Evolutionary conservation across 2,113 vertebrate genomes (phyloP).

Genomic region (Mus spicilegus): DNA sequence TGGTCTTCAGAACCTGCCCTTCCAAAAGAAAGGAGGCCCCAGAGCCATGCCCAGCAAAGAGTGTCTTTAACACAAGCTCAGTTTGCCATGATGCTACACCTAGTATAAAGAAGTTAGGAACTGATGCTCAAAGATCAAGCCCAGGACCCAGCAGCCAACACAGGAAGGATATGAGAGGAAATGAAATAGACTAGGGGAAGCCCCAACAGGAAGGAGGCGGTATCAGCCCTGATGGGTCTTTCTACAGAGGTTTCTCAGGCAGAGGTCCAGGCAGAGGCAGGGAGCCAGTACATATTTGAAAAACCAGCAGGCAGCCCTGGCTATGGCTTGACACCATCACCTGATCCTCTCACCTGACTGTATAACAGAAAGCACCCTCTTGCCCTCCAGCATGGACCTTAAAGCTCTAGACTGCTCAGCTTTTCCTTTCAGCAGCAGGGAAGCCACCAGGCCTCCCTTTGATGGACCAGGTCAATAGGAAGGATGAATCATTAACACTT

Average conservation of each 20-base stretch:
- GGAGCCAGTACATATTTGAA: not conserved
- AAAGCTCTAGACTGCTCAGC: not conserved
- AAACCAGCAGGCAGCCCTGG: not conserved
- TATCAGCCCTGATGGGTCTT: not conserved
- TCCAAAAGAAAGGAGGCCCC: not conserved
- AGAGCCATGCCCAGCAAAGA: not conserved
- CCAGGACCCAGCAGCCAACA: not conserved
- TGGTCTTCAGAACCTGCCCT: not conserved
- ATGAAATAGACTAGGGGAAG: not conserved
- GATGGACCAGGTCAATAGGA: not conserved
- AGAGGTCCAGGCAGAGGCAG: not conserved
- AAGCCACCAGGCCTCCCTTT: not conserved
- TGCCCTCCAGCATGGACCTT: not conserved
- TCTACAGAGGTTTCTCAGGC: not conserved
- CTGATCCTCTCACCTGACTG: not conserved
- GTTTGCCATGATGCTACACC: not conserved
- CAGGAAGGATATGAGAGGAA: not conserved
- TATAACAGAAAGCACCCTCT: not conserved
- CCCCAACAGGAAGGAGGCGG: not conserved
- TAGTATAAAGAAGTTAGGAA: not conserved
- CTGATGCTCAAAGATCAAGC: slow-evolving; percentile 4
- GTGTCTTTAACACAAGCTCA: not conserved
- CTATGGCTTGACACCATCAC: not conserved
- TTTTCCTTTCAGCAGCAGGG: not conserved
- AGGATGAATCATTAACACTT: not conserved